A percentile compares a stretch with the other conserved stretches of the same genome.
Conservation (phyloP, 2,113 vertebrate genomes). For the Sinocyclocheilus rhinocerous region DNA sequence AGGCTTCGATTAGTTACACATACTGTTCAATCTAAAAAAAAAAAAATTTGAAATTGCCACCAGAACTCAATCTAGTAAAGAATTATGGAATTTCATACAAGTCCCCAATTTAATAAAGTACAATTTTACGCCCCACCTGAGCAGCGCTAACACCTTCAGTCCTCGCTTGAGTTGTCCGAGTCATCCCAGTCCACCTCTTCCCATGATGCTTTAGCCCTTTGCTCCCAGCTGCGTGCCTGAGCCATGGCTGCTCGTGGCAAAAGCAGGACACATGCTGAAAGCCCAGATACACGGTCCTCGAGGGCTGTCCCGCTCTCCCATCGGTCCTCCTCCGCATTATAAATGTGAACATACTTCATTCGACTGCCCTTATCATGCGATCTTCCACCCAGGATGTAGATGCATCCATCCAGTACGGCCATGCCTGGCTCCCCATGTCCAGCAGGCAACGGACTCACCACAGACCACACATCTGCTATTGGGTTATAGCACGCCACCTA, state of each 20-base stretch:
- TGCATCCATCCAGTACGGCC: constrained; percentile 80
- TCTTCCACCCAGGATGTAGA: constrained; percentile 91
- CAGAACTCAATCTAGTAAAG: neutral
- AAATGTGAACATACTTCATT: constrained; percentile 90
- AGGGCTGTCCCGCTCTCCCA: constrained; percentile 85
- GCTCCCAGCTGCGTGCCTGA: constrained; percentile 76
- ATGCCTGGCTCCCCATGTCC: constrained; percentile 93
- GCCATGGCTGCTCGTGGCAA: constrained; percentile 81
- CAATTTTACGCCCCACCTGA: neutral
- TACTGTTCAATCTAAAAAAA: too few relatives aligned
- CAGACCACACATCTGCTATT: constrained; percentile 84
- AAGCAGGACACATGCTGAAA: constrained; percentile 88
- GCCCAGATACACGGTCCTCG: constrained; percentile 87
- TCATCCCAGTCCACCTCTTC: constrained; percentile 85
- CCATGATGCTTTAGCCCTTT: constrained; percentile 78
- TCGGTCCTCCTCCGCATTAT: constrained; percentile 78
- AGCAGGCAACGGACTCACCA: constrained; percentile 82
- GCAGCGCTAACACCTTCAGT: constrained; percentile 67
- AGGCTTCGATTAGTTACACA: too few relatives aligned
- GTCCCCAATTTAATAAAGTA: neutral
- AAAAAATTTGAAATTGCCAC: too few relatives aligned
- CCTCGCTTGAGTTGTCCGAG: constrained; percentile 89
- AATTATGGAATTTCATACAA: neutral
- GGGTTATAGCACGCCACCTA: constrained; percentile 90
- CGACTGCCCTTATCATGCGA: constrained; percentile 90